Conservation (phyloP, 2,888 invertebrate species). For the Drepanosiphum platanoidis region DNA sequence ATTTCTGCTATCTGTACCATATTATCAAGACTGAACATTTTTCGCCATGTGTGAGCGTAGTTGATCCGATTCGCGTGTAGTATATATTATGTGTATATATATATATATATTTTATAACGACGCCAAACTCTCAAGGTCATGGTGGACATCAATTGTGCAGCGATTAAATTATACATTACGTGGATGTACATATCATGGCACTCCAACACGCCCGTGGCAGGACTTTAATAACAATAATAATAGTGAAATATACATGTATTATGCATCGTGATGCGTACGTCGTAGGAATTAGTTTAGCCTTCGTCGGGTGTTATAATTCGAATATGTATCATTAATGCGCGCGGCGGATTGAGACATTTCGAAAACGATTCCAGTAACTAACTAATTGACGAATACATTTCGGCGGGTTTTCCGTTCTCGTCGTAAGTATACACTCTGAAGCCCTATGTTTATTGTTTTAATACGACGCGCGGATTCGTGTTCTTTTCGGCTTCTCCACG, state of each 20-base stretch:
- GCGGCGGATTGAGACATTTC: neutral
- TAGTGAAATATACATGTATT: neutral
- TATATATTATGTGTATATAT: too few species aligned
- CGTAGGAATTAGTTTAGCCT: slow-evolving; percentile 49
- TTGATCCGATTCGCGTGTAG: neutral
- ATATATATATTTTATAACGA: neutral
- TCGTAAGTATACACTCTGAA: too few species aligned
- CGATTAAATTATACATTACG: slow-evolving; percentile 13
- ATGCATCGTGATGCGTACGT: neutral
- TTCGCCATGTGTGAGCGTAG: neutral
- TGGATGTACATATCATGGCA: neutral
- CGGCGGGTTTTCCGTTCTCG: too few species aligned
- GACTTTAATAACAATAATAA: slow-evolving; percentile 15
- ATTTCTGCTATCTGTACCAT: neutral
- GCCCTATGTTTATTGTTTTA: too few species aligned
- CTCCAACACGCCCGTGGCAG: neutral
- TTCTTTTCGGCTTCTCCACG: neutral
- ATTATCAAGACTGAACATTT: neutral
- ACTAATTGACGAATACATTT: too few species aligned
- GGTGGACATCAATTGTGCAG: slow-evolving; percentile 23
- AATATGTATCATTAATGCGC: neutral
- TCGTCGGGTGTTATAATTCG: slow-evolving; percentile 36
- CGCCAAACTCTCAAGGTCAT: slow-evolving; percentile 23
- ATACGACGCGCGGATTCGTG: neutral
- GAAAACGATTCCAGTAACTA: too few species aligned